Conservation (phyloP, 2,113 vertebrate genomes). For the Halcyon senegalensis region DNA sequence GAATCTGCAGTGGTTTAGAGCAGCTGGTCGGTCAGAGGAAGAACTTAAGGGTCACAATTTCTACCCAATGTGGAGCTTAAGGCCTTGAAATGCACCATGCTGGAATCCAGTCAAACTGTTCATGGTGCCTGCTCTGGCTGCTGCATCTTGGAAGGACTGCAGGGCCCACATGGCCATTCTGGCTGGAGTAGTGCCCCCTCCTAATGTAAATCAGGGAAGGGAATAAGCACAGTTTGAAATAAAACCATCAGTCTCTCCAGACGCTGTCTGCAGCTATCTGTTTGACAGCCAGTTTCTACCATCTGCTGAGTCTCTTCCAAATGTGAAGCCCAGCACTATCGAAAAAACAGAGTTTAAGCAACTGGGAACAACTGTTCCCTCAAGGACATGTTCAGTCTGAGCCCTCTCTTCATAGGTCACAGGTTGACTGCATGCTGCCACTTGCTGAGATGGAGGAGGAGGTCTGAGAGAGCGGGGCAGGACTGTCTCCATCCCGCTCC, state of each 20-base stretch:
- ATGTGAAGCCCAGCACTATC: background rate
- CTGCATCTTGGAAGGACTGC: background rate
- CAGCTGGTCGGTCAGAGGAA: background rate
- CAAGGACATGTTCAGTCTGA: background rate
- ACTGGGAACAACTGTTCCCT: background rate
- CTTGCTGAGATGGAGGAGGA: slow-evolving; percentile 65
- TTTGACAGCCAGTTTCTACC: slow-evolving; percentile 6
- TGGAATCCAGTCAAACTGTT: slow-evolving; percentile 28
- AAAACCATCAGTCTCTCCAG: slow-evolving; percentile 26
- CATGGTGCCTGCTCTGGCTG: background rate
- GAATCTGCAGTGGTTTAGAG: slow-evolving; percentile 6
- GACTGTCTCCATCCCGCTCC: slow-evolving; percentile 44
- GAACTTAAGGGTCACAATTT: background rate
- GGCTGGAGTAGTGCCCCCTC: background rate
- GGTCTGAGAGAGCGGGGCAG: slow-evolving; percentile 57
- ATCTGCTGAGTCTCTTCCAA: background rate
- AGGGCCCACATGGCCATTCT: background rate
- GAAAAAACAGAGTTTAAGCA: background rate
- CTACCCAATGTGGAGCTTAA: slow-evolving; percentile 1
- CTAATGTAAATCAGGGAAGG: slow-evolving; percentile 7
- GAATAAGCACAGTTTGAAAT: slow-evolving; percentile 22
- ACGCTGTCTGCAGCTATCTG: background rate
- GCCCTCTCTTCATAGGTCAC: slow-evolving; percentile 70
- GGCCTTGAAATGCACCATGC: slow-evolving; percentile 11
- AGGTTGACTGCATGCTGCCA: slow-evolving; percentile 60